These are phyloP conservation scores for Apamea monoglypha DNA, from an alignment of 2,888 invertebrate genomes.

Conservation along the genomic window DNA sequence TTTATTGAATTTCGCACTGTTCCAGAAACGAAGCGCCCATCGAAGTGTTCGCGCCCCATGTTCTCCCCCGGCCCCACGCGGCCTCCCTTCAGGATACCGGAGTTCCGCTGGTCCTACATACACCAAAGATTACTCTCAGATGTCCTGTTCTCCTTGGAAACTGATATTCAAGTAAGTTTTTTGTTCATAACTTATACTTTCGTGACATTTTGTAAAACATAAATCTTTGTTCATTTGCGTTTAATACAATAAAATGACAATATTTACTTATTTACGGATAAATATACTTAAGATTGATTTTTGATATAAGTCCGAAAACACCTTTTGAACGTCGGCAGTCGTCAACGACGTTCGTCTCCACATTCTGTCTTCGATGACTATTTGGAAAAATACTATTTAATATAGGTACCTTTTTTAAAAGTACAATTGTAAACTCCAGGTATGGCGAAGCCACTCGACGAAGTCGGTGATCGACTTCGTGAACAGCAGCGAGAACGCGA, in stretches of 20 bases:
- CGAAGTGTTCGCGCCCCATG: constrained; percentile 95
- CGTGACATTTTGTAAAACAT: background rate
- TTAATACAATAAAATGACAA: background rate
- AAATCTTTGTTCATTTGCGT: background rate
- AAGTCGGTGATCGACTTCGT: constrained; percentile 99
- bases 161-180: constrained; percentile 96
- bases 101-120: constrained; percentile 99
- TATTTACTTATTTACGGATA: background rate
- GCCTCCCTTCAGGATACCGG: constrained; percentile 99
- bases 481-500: constrained; percentile 99
- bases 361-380: background rate
- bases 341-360: background rate
- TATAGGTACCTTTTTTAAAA: background rate
- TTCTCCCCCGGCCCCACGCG: constrained; percentile 98
- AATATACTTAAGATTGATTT: background rate
- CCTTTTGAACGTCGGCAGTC: background rate
- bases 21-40: constrained; percentile 89
- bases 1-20: constrained; percentile 18
- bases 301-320: background rate
- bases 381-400: background rate
- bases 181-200: background rate
- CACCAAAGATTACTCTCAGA: constrained; percentile 99
- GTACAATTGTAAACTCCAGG: constrained; percentile 71
- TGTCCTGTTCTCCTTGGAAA: constrained; percentile 98
- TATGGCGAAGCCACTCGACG: constrained; percentile 97